Evolutionary conservation across 2,113 vertebrate species (phyloP), one percentile per base, ranked within the genome.

Genomic region (Raphicerus campestris): DNA sequence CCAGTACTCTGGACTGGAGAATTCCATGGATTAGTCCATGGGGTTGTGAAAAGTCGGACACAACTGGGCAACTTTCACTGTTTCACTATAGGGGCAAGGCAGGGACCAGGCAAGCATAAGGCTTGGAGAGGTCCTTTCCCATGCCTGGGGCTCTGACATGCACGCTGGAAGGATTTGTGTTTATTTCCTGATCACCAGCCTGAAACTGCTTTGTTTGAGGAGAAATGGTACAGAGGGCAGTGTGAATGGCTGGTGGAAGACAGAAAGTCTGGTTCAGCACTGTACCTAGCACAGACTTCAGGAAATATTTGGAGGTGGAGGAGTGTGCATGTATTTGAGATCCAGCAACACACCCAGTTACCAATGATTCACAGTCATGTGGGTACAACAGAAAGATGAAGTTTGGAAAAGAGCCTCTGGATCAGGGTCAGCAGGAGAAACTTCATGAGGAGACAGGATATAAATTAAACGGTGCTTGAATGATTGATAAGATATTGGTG

Each of bases 291-390:
- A 66, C 5, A 51, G 92, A 75, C 24, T 35, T 75, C 26, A 28
- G 60, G 60, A 39, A 78, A 28, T 53, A 20, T 47, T 28, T 39
- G 63, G 60, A 14, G 10, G 24, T 77, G 2, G 22, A 39, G 24
- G 87, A 47, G 26, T 17, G 5, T 47, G 10, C 5, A 0, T 22
- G 10, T 13, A 6, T 39, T 73, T 17, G 26, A 30, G 77, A 55
- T 53, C 10, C 11, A 56, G 1, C 60, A 26, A 15, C 22, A 16
- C 4, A 35, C 22, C 11, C 6, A 2, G 1, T 1, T 55, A 35
- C 11, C 49, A 15, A 1, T 9, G 2, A 8, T 58, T 39, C 22
- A 30, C 24, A 30, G 28, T 47, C 58, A 63, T 39, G 10, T 47
- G 82, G 45, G 17, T 26, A 32, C 14, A 42, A 19, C 3, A 55